Conservation (phyloP, 2,888 invertebrate genomes). For the Chymomyza fuscimana region DNA sequence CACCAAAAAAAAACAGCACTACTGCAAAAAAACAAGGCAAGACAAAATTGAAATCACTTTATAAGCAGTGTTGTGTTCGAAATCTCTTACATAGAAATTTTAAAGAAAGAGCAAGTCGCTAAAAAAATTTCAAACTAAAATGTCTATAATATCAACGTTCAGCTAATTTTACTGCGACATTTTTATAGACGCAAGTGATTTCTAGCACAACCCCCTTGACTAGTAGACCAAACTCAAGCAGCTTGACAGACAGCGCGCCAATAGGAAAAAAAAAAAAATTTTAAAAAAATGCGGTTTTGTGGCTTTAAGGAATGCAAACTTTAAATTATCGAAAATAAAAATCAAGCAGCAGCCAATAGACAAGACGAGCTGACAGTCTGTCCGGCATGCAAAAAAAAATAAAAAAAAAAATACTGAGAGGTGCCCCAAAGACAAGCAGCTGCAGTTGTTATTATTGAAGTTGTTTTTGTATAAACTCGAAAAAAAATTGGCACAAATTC, state of each 20-base stretch:
- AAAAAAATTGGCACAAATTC: constrained; percentile 67
- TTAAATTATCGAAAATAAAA: constrained; percentile 62
- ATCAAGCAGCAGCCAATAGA: constrained; percentile 40
- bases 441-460: constrained; percentile 19
- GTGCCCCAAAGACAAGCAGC: constrained; percentile 25
- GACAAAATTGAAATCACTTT: constrained; percentile 43
- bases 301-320: constrained; percentile 62
- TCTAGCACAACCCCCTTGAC: not conserved
- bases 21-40: constrained; percentile 37
- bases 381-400: not conserved
- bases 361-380: constrained; percentile 11
- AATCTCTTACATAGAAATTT: too few species aligned
- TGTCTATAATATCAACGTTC: too few species aligned
- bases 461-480: constrained; percentile 2
- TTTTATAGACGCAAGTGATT: too few species aligned
- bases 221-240: constrained; percentile 26
- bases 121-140: too few species aligned
- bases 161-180: too few species aligned
- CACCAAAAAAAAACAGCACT: constrained; percentile 44
- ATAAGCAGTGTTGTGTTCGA: too few species aligned
- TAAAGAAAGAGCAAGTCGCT: too few species aligned
- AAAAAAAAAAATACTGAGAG: not conserved
- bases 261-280: constrained; percentile 6
- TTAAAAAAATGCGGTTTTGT: constrained; percentile 61
- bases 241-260: constrained; percentile 36